Conservation (phyloP, 2,888 invertebrate genomes). For the Cantharis rustica region DNA sequence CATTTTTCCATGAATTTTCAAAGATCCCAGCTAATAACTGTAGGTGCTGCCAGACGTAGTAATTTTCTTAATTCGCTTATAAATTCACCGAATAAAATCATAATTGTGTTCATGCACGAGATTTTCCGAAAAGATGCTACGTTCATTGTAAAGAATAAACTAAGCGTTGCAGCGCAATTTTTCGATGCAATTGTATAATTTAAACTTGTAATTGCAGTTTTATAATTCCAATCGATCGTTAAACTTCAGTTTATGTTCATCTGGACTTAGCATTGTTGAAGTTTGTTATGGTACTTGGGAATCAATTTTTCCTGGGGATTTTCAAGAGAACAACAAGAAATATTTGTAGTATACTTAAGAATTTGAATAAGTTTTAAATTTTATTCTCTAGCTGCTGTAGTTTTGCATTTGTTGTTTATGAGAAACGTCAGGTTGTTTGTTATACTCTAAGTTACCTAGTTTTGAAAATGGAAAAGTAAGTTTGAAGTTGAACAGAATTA, state of each 20-base stretch:
- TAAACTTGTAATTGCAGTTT: background rate
- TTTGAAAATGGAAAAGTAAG: background rate
- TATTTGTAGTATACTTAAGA: background rate
- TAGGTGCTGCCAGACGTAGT: slow-evolving; percentile 39
- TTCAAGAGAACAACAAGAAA: background rate
- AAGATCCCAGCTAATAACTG: slow-evolving; percentile 40
- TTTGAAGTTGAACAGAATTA: background rate
- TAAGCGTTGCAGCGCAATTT: background rate
- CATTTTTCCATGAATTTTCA: background rate
- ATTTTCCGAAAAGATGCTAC: slow-evolving; percentile 7
- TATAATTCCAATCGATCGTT: background rate
- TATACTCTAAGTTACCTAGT: background rate
- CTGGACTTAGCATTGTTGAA: background rate
- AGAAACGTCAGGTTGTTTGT: background rate
- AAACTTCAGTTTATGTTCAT: background rate
- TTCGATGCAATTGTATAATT: background rate
- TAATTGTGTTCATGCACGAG: slow-evolving; percentile 47
- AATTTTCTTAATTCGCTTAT: slow-evolving; percentile 48
- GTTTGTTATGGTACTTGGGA: background rate
- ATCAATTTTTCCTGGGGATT: background rate
- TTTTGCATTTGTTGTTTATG: background rate
- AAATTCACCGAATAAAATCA: slow-evolving; percentile 46
- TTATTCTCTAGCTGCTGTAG: background rate
- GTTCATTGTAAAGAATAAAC: background rate
- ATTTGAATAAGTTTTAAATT: background rate